These are phyloP conservation scores for Atethmia centrago DNA, from an alignment of 2,888 invertebrate genomes.

Conservation along the genomic window DNA sequence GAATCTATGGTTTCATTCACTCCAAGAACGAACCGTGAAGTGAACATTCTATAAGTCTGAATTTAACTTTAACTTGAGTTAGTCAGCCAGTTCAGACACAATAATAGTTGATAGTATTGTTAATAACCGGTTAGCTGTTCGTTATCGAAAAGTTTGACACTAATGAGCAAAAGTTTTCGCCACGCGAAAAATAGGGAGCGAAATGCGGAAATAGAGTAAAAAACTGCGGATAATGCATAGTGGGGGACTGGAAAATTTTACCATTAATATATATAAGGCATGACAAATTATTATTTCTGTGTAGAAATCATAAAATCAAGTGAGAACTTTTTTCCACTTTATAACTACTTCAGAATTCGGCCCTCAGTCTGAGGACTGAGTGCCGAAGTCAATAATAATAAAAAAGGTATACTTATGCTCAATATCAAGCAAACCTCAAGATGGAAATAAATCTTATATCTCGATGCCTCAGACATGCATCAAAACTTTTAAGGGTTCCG, in stretches of 20 bases:
- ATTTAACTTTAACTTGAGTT: constrained; percentile 54
- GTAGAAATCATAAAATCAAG: background rate
- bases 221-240: constrained; percentile 48
- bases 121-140: constrained; percentile 74
- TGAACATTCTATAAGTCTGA: constrained; percentile 46
- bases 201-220: constrained; percentile 44
- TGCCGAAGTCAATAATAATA: background rate
- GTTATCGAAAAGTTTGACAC: constrained; percentile 77
- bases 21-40: constrained; percentile 37
- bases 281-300: constrained; percentile 6
- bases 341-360: too few relatives aligned
- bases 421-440: background rate
- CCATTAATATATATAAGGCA: constrained; percentile 19
- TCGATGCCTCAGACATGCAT: too few relatives aligned
- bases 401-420: background rate
- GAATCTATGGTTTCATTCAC: constrained; percentile 58
- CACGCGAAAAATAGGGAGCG: constrained; percentile 71
- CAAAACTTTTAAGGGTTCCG: too few relatives aligned
- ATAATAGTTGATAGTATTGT: constrained; percentile 66
- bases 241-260: constrained; percentile 7
- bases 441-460: too few relatives aligned
- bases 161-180: constrained; percentile 77
- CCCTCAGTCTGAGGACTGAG: too few relatives aligned
- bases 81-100: constrained; percentile 58
- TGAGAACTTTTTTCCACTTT: background rate